These are phyloP conservation scores for Drosophila lutescens DNA, from an alignment of 2,888 invertebrate species.

Conservation along the genomic window DNA sequence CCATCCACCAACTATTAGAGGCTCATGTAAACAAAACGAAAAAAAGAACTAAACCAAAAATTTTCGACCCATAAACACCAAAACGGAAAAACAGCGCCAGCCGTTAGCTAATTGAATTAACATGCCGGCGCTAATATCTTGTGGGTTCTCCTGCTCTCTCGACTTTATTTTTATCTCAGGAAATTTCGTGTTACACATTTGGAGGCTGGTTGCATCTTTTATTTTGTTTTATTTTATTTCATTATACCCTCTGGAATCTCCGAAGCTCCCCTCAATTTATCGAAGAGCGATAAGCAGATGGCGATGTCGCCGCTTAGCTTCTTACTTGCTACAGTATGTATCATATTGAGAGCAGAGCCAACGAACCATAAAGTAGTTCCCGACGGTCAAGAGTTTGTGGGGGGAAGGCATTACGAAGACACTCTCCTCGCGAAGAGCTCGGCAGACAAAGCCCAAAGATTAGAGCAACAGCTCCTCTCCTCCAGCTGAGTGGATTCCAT, in stretches of 20 bases:
- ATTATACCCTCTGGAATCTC: conserved; percentile 3
- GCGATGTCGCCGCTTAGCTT: conserved; percentile 44
- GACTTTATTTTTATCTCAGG: conserved; percentile 59
- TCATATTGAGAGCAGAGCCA: conserved; percentile 47
- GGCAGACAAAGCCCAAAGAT: conserved; percentile 53
- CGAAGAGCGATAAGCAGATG: conserved; percentile 59
- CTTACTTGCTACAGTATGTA: conserved; percentile 36
- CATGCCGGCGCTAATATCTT: conserved; percentile 54
- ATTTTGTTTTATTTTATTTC: conserved; percentile 22
- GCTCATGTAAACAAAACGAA: conserved; percentile 15
- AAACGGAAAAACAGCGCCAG: conserved; percentile 37
- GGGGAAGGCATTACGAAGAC: background rate
- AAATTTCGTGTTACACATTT: conserved; percentile 37
- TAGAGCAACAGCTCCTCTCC: conserved; percentile 45
- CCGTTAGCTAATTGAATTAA: conserved; percentile 66
- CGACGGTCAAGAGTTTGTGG: conserved; percentile 8
- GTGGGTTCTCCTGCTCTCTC: conserved; percentile 7
- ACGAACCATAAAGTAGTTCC: conserved; percentile 70
- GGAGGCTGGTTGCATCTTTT: conserved; percentile 30
- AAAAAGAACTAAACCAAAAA: conserved; percentile 5
- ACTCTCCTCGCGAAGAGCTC: conserved; percentile 15
- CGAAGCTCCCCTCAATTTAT: conserved; percentile 54
- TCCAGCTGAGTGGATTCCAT: conserved; percentile 63
- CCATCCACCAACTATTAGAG: background rate
- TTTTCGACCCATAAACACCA: conserved; percentile 18